Evolutionary conservation across 2,797 vertebrate genomes (phyloP).

Genomic region (Toxotes lorentzi): DNA sequence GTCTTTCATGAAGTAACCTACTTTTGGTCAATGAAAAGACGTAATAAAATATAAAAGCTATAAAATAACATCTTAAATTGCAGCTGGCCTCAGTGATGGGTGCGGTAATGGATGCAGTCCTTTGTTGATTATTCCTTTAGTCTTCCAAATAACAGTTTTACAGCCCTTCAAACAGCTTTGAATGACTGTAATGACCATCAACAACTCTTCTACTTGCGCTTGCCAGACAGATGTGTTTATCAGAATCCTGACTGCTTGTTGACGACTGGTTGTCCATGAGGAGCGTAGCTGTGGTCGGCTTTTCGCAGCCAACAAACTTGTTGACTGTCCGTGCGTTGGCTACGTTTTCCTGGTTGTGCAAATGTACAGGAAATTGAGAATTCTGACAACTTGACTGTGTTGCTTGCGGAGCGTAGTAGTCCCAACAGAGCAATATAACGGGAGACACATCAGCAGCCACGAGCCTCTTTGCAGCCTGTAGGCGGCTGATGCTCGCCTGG

Average conservation of each 20-base stretch:
- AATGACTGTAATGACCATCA: conserved; percentile 17
- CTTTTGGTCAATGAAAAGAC: neutral
- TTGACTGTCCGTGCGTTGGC: conserved; percentile 43
- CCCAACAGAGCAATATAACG: conserved; percentile 23
- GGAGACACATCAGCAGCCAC: conserved; percentile 11
- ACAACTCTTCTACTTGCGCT: conserved; percentile 17
- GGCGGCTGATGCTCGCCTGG: conserved; percentile 1
- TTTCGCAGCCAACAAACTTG: conserved; percentile 44
- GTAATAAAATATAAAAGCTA: neutral
- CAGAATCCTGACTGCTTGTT: conserved; percentile 33
- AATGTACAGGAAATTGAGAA: conserved; percentile 42
- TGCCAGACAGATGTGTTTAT: conserved; percentile 37
- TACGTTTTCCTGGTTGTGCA: conserved; percentile 27
- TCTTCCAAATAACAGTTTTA: conserved; percentile 16
- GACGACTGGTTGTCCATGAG: conserved; percentile 21
- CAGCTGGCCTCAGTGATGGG: neutral
- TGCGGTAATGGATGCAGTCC: neutral
- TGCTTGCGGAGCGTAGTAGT: conserved; percentile 9
- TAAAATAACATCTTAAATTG: conserved; percentile 14
- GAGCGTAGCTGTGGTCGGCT: conserved; percentile 38
- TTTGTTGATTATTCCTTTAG: conserved; percentile 7
- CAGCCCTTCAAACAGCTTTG: conserved; percentile 8
- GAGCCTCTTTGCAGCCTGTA: conserved; percentile 7
- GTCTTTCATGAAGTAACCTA: neutral
- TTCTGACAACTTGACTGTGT: conserved; percentile 46